These are phyloP conservation scores for Morpho achilles DNA, from an alignment of 2,888 invertebrate genomes.

Conservation along the genomic window DNA sequence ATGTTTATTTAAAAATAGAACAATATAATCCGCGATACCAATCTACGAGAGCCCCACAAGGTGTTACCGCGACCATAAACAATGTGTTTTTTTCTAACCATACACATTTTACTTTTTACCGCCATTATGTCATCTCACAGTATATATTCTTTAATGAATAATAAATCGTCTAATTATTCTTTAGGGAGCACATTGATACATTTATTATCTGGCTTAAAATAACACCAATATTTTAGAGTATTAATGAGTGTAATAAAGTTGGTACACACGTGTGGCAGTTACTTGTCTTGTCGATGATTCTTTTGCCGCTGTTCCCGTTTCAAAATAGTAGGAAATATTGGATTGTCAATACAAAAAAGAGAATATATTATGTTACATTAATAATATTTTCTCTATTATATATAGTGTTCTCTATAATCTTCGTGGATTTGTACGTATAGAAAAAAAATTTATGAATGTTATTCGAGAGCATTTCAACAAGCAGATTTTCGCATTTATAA, in stretches of 20 bases:
- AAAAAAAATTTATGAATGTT: no score
- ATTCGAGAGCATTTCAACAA: no score
- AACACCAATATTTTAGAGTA: conserved; percentile 20
- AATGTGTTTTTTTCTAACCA: conserved; percentile 33
- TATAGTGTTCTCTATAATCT: no score
- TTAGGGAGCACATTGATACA: conserved; percentile 41
- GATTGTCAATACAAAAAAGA: background rate
- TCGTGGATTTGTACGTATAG: no score
- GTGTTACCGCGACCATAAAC: conserved; percentile 37
- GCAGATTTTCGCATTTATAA: no score
- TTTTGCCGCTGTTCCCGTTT: conserved; percentile 15
- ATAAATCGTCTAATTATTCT: conserved; percentile 55
- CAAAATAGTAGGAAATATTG: conserved; percentile 16
- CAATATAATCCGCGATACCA: conserved; percentile 22
- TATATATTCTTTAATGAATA: conserved; percentile 46
- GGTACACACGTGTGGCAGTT: conserved; percentile 19
- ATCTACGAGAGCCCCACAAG: conserved; percentile 25
- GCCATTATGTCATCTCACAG: conserved; percentile 52
- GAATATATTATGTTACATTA: no score
- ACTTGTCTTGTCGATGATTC: conserved; percentile 1
- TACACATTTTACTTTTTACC: conserved; percentile 32
- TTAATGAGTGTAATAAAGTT: conserved; percentile 20
- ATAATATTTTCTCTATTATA: no score
- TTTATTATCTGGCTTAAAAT: conserved; percentile 39
- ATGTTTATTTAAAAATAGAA: conserved; percentile 13